A percentile compares a stretch with the other conserved stretches of the same genome.
phyloP scores from a whole-genome alignment of 2,113 vertebrate genomes.

The Pitta sordida region DNA sequence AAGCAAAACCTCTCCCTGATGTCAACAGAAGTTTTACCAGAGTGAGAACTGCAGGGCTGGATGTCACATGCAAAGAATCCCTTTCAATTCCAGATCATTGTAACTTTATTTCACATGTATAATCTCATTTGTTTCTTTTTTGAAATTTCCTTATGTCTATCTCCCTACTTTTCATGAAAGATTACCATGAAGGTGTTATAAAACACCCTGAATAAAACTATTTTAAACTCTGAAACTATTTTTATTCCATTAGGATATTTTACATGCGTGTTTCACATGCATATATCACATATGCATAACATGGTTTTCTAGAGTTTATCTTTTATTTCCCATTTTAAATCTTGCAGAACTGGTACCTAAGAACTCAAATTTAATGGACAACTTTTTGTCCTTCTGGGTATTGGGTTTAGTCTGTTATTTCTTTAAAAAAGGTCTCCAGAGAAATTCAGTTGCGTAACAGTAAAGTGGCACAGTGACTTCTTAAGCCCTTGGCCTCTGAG shows the following conservation, averaged over 20 bases:
- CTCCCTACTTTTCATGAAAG: not conserved
- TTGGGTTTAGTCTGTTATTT: not conserved
- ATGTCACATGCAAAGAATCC: not conserved
- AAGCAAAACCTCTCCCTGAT: not conserved
- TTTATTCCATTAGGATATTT: not conserved
- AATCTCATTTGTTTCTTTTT: not conserved
- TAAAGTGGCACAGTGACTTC: not conserved
- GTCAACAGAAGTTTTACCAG: not conserved
- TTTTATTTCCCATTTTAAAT: not conserved
- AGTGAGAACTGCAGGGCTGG: not conserved
- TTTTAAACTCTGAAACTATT: not conserved
- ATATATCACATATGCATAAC: not conserved
- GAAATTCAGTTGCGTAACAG: not conserved
- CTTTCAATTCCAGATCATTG: not conserved
- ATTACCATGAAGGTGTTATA: not conserved
- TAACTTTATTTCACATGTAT: not conserved
- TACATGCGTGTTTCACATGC: not conserved
- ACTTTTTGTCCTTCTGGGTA: not conserved
- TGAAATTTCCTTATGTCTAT: not conserved
- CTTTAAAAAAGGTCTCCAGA: not conserved
- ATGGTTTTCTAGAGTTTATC: not conserved
- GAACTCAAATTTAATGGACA: not conserved
- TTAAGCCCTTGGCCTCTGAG: not conserved
- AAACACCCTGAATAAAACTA: not conserved
- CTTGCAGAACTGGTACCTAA: not conserved